phyloP scores from a whole-genome alignment of 2,113 vertebrate genomes.

The Hippopotamus amphibius region DNA sequence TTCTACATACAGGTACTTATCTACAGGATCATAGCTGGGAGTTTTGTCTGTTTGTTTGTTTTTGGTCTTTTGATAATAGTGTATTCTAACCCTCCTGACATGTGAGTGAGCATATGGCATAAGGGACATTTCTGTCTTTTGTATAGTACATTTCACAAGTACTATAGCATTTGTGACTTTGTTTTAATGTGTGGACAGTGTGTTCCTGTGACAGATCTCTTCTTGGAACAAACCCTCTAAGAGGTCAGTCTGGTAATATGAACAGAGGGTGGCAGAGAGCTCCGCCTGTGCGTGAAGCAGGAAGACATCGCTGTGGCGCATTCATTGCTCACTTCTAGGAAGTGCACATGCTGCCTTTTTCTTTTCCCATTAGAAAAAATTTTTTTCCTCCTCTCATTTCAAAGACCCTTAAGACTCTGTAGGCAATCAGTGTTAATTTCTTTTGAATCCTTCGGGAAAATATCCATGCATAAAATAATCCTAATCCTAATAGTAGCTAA shows the following conservation, averaged over 20 bases:
- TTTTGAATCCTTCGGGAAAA: conserved; percentile 31
- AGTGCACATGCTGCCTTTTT: neutral
- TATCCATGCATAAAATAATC: neutral
- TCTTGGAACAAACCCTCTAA: conserved; percentile 59
- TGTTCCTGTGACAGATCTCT: conserved; percentile 54
- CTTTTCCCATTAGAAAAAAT: neutral
- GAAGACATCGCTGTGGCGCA: neutral
- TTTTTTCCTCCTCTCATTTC: conserved; percentile 1
- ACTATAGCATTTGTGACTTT: conserved; percentile 36
- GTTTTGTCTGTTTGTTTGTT: neutral
- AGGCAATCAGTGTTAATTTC: conserved; percentile 2
- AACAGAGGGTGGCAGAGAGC: conserved; percentile 35
- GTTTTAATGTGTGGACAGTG: conserved; percentile 27
- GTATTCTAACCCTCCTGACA: neutral
- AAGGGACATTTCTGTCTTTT: conserved; percentile 24
- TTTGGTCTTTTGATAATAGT: neutral
- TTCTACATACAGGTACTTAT: conserved; percentile 97
- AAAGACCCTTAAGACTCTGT: conserved; percentile 6
- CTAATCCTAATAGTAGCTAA: neutral
- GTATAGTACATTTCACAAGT: neutral
- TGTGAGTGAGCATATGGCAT: neutral
- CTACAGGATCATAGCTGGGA: neutral
- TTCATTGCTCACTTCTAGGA: conserved; percentile 32
- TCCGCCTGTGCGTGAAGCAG: neutral
- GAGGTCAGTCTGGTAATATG: conserved; percentile 37